These are phyloP conservation scores for Rhabditoides inermis DNA, from an alignment of 2,888 invertebrate species.

Conservation along the genomic window DNA sequence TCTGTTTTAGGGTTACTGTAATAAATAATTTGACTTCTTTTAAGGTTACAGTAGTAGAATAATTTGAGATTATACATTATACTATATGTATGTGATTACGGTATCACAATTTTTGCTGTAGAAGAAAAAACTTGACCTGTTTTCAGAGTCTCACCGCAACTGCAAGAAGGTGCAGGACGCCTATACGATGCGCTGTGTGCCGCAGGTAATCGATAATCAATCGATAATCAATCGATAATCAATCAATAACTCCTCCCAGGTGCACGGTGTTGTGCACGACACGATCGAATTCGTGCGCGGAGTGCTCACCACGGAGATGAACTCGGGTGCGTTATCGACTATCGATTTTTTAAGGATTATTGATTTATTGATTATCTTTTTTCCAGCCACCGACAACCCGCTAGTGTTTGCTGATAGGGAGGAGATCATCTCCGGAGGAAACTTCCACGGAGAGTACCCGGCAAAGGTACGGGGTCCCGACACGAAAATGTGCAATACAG, in stretches of 20 bases:
- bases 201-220: slow-evolving; percentile 53
- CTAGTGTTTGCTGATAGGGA: slow-evolving; percentile 60
- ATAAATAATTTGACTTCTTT: too few relatives aligned
- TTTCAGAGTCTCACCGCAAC: slow-evolving; percentile 64
- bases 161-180: slow-evolving; percentile 66
- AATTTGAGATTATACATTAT: too few relatives aligned
- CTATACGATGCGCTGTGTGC: slow-evolving; percentile 64
- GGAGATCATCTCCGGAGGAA: slow-evolving; percentile 65
- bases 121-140: too few relatives aligned
- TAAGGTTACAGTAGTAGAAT: too few relatives aligned
- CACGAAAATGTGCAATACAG: not conserved
- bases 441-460: slow-evolving; percentile 68
- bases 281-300: slow-evolving; percentile 63
- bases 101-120: too few relatives aligned
- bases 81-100: too few relatives aligned
- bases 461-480: slow-evolving; percentile 58
- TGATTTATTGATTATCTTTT: too few relatives aligned
- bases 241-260: slow-evolving; percentile 36
- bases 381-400: slow-evolving; percentile 66
- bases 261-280: slow-evolving; percentile 65
- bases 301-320: slow-evolving; percentile 63
- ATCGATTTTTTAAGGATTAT: too few relatives aligned
- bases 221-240: not conserved
- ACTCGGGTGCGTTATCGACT: too few relatives aligned
- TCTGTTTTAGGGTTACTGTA: too few relatives aligned